Conservation (phyloP, 2,797 vertebrate species). For the Tiaroga cobitis region DNA sequence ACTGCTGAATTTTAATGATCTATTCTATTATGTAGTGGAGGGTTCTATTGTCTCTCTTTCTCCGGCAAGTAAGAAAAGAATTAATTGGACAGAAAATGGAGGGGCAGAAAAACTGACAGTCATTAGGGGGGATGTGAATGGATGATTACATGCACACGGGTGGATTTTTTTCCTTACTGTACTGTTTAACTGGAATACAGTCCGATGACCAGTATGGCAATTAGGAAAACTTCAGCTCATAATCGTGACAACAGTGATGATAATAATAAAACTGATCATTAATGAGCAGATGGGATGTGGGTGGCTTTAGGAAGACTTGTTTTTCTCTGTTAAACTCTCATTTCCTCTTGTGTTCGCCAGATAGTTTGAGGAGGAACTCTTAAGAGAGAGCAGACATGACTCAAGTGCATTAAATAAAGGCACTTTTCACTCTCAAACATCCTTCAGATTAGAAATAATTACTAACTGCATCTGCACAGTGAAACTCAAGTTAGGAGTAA, state of each 20-base stretch:
- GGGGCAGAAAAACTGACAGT: constrained; percentile 94
- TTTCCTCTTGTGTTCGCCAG: constrained; percentile 78
- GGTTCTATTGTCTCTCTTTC: constrained; percentile 94
- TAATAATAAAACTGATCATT: constrained; percentile 80
- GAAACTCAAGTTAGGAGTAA: background rate
- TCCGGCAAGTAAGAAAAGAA: constrained; percentile 97
- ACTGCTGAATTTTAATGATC: constrained; percentile 99
- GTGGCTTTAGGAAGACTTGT: constrained; percentile 78
- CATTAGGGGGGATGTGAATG: constrained; percentile 92
- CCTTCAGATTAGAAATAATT: background rate
- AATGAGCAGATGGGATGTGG: constrained; percentile 84
- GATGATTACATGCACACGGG: constrained; percentile 87
- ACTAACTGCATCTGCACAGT: background rate
- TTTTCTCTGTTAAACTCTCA: constrained; percentile 79
- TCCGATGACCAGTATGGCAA: constrained; percentile 71
- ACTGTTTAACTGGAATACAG: constrained; percentile 79
- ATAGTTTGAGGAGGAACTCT: constrained; percentile 84
- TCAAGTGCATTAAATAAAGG: constrained; percentile 71
- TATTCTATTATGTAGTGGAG: constrained; percentile 84
- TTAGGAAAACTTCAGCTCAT: constrained; percentile 71
- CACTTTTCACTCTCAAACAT: constrained; percentile 68
- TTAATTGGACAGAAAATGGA: constrained; percentile 99
- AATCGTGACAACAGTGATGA: constrained; percentile 76
- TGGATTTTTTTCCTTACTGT: constrained; percentile 69
- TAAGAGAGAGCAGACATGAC: constrained; percentile 81